These are phyloP conservation scores for Chiloscyllium plagiosum DNA, from an alignment of 2,113 vertebrate species.

Conservation along the genomic window DNA sequence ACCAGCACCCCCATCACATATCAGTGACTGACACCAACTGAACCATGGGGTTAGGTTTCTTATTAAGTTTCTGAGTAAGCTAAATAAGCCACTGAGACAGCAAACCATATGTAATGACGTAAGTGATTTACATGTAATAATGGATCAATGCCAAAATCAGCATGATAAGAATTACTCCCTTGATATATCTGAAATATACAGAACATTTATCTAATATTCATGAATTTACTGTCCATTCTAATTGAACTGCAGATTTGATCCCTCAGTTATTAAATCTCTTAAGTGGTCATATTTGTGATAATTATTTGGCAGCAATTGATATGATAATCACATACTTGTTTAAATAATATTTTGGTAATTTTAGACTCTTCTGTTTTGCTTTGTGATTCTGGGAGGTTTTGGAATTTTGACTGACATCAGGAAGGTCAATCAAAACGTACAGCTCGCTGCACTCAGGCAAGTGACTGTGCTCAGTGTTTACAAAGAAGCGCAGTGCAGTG, in stretches of 20 bases:
- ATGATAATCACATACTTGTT: background rate
- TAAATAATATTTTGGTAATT: background rate
- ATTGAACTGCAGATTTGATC: background rate
- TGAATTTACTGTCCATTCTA: background rate
- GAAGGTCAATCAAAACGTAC: background rate
- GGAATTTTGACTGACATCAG: background rate
- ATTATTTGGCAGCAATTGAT: slow-evolving; percentile 9
- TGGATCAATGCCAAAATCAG: background rate
- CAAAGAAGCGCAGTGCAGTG: background rate
- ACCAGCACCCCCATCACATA: background rate
- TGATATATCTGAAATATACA: background rate
- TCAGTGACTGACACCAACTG: slow-evolving; percentile 10
- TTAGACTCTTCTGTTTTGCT: background rate
- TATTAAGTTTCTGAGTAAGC: background rate
- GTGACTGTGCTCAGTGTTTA: background rate
- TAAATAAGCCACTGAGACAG: background rate
- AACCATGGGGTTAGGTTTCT: background rate
- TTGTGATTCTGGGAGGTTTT: background rate
- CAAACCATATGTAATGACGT: background rate
- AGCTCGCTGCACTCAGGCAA: background rate
- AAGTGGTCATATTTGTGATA: background rate
- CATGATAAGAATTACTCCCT: background rate
- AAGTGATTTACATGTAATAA: slow-evolving; percentile 18
- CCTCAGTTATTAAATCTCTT: slow-evolving; percentile 4
- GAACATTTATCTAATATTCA: slow-evolving; percentile 10